Evolutionary conservation across 2,797 vertebrate genomes (phyloP).

Genomic region (Triplophysa bombifrons): DNA sequence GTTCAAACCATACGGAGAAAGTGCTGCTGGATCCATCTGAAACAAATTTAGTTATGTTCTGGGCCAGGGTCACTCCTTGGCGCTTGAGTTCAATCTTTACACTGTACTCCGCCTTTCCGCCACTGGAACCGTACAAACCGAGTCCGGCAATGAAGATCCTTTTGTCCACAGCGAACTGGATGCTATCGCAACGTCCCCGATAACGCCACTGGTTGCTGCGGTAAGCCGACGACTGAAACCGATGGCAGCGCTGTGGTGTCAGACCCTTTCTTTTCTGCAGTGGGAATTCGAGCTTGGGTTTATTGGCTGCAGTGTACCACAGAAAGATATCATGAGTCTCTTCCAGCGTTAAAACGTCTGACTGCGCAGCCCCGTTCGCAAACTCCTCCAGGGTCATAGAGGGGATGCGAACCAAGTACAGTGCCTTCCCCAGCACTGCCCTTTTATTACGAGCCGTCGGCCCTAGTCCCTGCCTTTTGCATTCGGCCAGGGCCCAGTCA

Average conservation of each 20-base stretch:
- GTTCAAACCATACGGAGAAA: slow-evolving; percentile 89
- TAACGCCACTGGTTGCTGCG: slow-evolving; percentile 91
- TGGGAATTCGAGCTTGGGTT: slow-evolving; percentile 84
- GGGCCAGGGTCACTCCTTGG: slow-evolving; percentile 82
- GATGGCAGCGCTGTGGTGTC: slow-evolving; percentile 82
- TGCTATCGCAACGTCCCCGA: slow-evolving; percentile 88
- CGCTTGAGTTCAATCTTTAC: slow-evolving; percentile 89
- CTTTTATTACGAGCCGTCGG: slow-evolving; percentile 80
- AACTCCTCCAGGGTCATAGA: slow-evolving; percentile 90
- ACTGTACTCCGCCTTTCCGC: slow-evolving; percentile 85
- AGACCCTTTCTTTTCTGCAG: slow-evolving; percentile 82
- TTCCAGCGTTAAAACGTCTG: slow-evolving; percentile 85
- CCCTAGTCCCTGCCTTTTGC: slow-evolving; percentile 81
- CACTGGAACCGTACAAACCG: slow-evolving; percentile 87
- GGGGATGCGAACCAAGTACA: slow-evolving; percentile 85
- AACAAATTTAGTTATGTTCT: slow-evolving; percentile 85
- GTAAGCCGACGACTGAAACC: slow-evolving; percentile 87
- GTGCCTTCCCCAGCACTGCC: slow-evolving; percentile 81
- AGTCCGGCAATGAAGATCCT: slow-evolving; percentile 87
- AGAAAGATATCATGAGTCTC: slow-evolving; percentile 87
- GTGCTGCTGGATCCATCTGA: slow-evolving; percentile 88
- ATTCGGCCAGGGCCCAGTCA: slow-evolving; percentile 86
- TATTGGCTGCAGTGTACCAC: slow-evolving; percentile 86
- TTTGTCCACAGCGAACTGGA: slow-evolving; percentile 89
- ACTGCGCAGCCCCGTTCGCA: slow-evolving; percentile 86